Evolutionary conservation across 2,113 vertebrate genomes (phyloP).

Genomic region (Brevimyrus niger): DNA sequence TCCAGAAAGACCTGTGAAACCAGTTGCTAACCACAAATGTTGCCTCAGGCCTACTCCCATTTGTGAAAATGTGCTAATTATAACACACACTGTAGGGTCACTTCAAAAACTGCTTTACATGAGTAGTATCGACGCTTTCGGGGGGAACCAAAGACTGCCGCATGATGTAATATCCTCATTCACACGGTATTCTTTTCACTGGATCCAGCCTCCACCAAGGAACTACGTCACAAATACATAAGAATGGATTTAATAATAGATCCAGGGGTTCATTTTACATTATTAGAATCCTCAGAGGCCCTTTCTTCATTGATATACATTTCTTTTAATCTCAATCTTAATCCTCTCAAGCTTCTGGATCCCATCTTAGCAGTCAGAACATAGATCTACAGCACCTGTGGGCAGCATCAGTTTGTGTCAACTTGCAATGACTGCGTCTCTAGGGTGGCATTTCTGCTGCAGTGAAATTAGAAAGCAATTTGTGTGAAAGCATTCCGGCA

Average conservation of each 20-base stretch:
- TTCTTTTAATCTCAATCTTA: neutral
- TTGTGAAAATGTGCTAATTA: conserved; percentile 2
- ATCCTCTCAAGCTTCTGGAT: neutral
- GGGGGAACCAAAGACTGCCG: neutral
- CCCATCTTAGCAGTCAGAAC: neutral
- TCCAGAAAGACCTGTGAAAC: neutral
- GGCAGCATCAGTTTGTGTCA: neutral
- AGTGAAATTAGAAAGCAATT: conserved; percentile 3
- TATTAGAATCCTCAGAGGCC: neutral
- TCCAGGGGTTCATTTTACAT: neutral
- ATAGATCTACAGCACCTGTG: neutral
- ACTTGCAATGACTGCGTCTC: neutral
- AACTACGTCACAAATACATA: neutral
- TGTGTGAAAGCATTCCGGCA: neutral
- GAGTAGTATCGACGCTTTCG: neutral
- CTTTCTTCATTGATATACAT: neutral
- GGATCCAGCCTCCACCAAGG: neutral
- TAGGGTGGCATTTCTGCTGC: neutral
- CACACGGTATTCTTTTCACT: neutral
- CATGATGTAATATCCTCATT: neutral
- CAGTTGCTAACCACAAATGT: neutral
- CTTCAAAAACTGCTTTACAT: neutral
- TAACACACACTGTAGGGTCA: neutral
- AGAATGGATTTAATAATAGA: neutral
- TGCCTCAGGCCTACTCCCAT: neutral